A percentile compares a stretch with the other conserved stretches of the same genome.
phyloP scores from a whole-genome alignment of 2,888 invertebrate genomes.

The Litoditis marina region DNA sequence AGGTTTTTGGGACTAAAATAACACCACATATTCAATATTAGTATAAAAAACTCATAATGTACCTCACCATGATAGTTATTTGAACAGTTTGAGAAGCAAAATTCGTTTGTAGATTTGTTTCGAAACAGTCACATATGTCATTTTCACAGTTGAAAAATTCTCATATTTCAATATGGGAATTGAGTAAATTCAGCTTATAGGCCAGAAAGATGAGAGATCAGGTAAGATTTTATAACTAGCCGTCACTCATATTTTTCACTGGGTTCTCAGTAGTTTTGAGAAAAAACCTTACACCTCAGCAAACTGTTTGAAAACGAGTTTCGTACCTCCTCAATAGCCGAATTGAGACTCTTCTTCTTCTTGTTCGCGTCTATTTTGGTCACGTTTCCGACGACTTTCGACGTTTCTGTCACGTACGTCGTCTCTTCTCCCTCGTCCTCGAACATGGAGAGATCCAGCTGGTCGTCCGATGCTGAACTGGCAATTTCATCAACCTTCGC shows the following conservation, averaged over 20 bases:
- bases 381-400: slow-evolving; percentile 15
- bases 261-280: neutral
- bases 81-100: too few species aligned
- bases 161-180: too few species aligned
- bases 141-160: too few species aligned
- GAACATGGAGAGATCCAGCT: slow-evolving; percentile 37
- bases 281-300: neutral
- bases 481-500: too few species aligned
- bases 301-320: slow-evolving; percentile 3
- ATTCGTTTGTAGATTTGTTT: too few species aligned
- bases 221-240: slow-evolving; percentile 7
- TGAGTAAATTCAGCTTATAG: too few species aligned
- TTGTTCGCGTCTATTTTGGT: slow-evolving; percentile 32
- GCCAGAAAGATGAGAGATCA: too few species aligned
- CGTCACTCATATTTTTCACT: neutral
- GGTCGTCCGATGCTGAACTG: slow-evolving; percentile 15
- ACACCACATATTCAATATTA: too few species aligned
- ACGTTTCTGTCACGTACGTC: slow-evolving; percentile 25
- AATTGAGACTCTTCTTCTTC: slow-evolving; percentile 35
- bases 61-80: too few species aligned
- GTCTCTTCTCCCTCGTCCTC: slow-evolving; percentile 42
- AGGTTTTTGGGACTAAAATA: too few species aligned
- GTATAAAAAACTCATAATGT: too few species aligned
- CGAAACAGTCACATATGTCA: too few species aligned
- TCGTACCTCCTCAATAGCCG: slow-evolving; percentile 37